Conservation (phyloP, 2,113 vertebrate species). For the Chaetodon trifascialis region DNA sequence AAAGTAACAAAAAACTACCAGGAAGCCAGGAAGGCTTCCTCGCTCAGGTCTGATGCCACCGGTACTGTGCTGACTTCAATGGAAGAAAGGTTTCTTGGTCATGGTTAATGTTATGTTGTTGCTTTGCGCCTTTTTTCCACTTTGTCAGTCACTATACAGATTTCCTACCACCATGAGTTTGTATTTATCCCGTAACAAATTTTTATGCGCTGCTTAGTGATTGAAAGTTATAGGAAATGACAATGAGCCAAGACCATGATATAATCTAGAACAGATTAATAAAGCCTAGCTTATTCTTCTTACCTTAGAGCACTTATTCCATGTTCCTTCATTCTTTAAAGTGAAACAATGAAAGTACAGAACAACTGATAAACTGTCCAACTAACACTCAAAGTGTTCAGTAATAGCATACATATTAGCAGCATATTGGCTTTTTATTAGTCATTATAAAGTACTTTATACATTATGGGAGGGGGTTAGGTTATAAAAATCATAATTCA, state of each 20-base stretch:
- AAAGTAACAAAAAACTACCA: background rate
- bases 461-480: too few species aligned
- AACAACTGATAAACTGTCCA: background rate
- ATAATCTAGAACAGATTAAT: too few species aligned
- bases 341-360: too few species aligned
- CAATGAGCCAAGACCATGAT: too few species aligned
- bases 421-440: too few species aligned
- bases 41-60: background rate
- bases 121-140: background rate
- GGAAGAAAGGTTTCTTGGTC: background rate
- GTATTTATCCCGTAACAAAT: background rate
- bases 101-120: background rate
- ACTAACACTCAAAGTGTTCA: too few species aligned
- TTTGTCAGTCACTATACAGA: background rate
- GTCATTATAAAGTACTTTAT: too few species aligned
- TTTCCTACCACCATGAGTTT: background rate
- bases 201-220: background rate
- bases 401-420: too few species aligned
- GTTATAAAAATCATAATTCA: too few species aligned
- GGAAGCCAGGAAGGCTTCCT: too few species aligned
- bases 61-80: background rate
- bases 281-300: too few species aligned
- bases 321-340: background rate
- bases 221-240: background rate
- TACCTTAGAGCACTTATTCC: too few species aligned